These are phyloP conservation scores for Sphenopsis melanotis DNA, from an alignment of 2,797 vertebrate genomes.

Conservation along the genomic window DNA sequence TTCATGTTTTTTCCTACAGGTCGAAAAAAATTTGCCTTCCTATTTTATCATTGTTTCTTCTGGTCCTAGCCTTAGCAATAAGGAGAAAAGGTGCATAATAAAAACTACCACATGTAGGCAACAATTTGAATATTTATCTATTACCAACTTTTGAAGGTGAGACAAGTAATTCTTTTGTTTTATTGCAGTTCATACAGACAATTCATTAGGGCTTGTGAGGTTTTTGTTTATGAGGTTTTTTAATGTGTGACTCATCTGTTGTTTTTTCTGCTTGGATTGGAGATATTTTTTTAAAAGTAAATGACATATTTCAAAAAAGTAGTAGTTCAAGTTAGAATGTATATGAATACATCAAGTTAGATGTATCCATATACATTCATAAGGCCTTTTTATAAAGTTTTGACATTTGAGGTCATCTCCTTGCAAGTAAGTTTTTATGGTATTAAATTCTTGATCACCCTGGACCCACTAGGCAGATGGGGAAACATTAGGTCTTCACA, in stretches of 20 bases:
- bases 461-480: neutral
- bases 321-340: neutral
- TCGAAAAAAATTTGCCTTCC: constrained; percentile 23
- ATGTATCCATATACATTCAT: neutral
- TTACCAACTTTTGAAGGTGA: neutral
- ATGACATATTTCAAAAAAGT: neutral
- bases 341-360: too few relatives aligned
- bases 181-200: neutral
- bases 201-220: accelerated
- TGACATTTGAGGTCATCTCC: neutral
- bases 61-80: neutral
- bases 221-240: neutral
- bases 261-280: neutral
- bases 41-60: neutral
- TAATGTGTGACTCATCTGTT: neutral
- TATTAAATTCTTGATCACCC: neutral
- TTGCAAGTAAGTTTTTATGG: neutral
- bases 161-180: neutral
- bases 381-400: neutral
- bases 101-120: neutral
- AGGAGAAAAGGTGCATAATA: neutral
- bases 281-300: neutral
- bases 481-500: neutral
- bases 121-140: neutral
- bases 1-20: constrained; percentile 21